Evolutionary conservation across 2,797 vertebrate genomes (phyloP).

Genomic region (Serranus cabrilla): DNA sequence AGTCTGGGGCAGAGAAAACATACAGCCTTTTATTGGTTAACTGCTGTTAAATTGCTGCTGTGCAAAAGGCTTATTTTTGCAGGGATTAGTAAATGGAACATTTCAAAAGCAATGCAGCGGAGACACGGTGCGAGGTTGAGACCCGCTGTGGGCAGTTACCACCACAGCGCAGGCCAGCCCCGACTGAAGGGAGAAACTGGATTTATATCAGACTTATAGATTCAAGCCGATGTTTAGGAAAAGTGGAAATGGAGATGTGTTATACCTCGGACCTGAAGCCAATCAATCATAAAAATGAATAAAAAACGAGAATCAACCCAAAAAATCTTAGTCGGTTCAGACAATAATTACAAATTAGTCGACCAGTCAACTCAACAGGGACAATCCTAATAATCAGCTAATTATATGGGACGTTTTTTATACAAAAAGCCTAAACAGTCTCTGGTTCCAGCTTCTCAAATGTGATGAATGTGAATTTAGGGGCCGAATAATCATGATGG

Average conservation of each 20-base stretch:
- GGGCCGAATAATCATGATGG: background rate
- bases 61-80: slow-evolving; percentile 81
- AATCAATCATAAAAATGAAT: no score
- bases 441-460: background rate
- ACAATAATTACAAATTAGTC: no score
- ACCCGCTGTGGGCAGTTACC: slow-evolving; percentile 47
- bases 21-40: slow-evolving; percentile 84
- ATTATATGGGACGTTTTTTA: background rate
- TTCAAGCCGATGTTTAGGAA: slow-evolving; percentile 2
- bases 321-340: no score
- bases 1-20: slow-evolving; percentile 81
- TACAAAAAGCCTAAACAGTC: background rate
- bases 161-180: slow-evolving; percentile 37
- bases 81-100: slow-evolving; percentile 85
- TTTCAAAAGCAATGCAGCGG: slow-evolving; percentile 79
- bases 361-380: no score
- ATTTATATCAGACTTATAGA: slow-evolving; percentile 18
- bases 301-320: no score
- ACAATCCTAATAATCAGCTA: no score
- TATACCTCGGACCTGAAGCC: background rate
- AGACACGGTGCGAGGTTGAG: slow-evolving; percentile 55
- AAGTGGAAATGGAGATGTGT: background rate
- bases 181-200: slow-evolving; percentile 18
- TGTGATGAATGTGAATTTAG: background rate
- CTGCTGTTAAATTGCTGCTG: slow-evolving; percentile 83